Evolutionary conservation across 2,888 invertebrate genomes (phyloP).

Genomic region (Lepetodrilus schrolli): DNA sequence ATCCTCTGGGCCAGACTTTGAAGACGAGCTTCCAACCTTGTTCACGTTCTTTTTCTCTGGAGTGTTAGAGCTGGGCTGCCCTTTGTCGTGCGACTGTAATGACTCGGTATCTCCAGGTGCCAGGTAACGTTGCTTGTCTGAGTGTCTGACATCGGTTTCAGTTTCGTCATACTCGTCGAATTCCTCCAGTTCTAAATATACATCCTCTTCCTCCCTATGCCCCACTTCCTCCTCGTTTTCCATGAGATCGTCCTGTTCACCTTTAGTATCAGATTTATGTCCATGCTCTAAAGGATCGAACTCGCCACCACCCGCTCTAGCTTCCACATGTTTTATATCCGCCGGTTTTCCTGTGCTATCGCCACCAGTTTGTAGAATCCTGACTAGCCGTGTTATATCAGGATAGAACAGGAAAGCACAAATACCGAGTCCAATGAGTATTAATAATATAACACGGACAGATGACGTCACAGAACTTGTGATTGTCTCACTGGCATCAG

Average conservation of each 20-base stretch:
- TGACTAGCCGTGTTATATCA: conserved; percentile 34
- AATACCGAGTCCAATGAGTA: conserved; percentile 29
- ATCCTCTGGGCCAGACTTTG: not conserved
- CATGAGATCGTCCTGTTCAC: not conserved
- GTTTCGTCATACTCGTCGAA: not conserved
- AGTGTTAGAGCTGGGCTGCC: no score
- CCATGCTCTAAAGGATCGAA: no score
- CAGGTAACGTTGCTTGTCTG: no score
- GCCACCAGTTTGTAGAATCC: not conserved
- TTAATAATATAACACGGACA: conserved; percentile 27
- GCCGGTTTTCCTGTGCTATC: not conserved
- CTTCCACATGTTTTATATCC: not conserved
- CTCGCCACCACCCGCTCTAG: not conserved
- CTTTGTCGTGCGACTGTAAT: no score
- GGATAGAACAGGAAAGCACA: conserved; percentile 39
- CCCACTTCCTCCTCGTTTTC: not conserved
- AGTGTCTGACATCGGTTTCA: no score
- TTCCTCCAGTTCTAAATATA: not conserved
- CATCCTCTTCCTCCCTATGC: conserved; percentile 12
- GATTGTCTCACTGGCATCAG: not conserved
- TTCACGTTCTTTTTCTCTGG: no score
- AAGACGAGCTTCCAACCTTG: not conserved
- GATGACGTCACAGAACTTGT: not conserved
- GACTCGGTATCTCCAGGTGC: no score
- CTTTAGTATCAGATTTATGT: no score